Evolutionary conservation across 2,888 invertebrate genomes (phyloP).

Genomic region (Lycocerus yunnanus): DNA sequence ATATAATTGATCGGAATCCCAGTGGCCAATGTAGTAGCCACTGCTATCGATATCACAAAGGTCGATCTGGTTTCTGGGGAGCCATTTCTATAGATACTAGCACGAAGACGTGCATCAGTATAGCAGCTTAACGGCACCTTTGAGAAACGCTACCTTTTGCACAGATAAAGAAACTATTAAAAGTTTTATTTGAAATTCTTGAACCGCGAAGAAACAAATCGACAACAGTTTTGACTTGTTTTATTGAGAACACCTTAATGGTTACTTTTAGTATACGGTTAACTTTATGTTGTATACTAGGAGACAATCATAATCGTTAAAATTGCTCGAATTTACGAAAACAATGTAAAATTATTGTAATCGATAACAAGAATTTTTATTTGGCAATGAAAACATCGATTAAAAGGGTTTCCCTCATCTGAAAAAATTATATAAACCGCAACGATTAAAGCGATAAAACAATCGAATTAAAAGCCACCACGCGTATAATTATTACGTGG

Average conservation of each 20-base stretch:
- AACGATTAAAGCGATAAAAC: not conserved
- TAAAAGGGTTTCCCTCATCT: not conserved
- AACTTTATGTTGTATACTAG: not conserved
- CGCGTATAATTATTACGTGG: not conserved
- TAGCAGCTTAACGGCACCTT: slow-evolving; percentile 51
- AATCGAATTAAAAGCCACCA: not conserved
- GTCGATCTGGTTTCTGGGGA: slow-evolving; percentile 47
- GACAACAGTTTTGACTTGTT: slow-evolving; percentile 18
- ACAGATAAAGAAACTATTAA: slow-evolving; percentile 53
- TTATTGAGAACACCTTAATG: slow-evolving; percentile 10
- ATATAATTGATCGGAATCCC: slow-evolving; percentile 35
- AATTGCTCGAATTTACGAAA: not conserved
- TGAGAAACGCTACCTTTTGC: slow-evolving; percentile 44
- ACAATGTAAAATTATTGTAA: not conserved
- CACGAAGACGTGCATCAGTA: slow-evolving; percentile 51
- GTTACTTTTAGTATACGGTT: not conserved
- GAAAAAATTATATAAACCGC: not conserved
- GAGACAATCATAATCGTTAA: not conserved
- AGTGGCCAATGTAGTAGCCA: slow-evolving; percentile 20
- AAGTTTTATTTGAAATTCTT: slow-evolving; percentile 45
- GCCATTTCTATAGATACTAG: slow-evolving; percentile 51
- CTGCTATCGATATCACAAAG: slow-evolving; percentile 32
- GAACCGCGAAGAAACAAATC: slow-evolving; percentile 23
- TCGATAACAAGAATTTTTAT: not conserved
- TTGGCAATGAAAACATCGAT: not conserved